A percentile compares a stretch with the other conserved stretches of the same genome.
Conservation (phyloP, 30 jellyfish, hydroid and myxozoan genomes). For the Morbakka virulenta region DNA sequence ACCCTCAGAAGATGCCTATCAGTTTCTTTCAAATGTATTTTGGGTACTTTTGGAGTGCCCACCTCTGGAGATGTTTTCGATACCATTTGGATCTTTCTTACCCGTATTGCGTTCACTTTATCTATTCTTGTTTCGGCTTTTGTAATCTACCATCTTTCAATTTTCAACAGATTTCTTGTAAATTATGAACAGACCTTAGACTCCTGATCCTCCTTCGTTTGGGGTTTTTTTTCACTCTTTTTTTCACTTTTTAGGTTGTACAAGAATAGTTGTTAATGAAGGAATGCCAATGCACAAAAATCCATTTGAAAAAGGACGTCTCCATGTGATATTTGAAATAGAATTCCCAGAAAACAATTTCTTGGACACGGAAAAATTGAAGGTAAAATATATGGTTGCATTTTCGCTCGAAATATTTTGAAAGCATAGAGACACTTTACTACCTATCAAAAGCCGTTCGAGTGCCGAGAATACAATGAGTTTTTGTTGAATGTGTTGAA, state of each 20-base stretch:
- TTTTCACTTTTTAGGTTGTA: slow-evolving; percentile 38
- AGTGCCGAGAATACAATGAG: neutral
- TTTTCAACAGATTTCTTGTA: too few species aligned
- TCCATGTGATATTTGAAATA: slow-evolving; percentile 70
- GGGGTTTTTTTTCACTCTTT: neutral
- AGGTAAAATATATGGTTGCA: slow-evolving; percentile 47
- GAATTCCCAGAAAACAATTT: slow-evolving; percentile 75
- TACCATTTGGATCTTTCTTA: too few species aligned
- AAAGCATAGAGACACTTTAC: neutral
- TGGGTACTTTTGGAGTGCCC: too few species aligned
- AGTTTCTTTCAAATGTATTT: too few species aligned
- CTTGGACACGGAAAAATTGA: slow-evolving; percentile 41
- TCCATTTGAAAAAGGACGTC: slow-evolving; percentile 87
- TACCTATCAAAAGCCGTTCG: neutral
- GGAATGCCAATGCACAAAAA: slow-evolving; percentile 96
- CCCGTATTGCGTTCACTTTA: too few species aligned
- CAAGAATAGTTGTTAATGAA: slow-evolving; percentile 67
- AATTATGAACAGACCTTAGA: too few species aligned
- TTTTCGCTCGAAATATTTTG: slow-evolving; percentile 1
- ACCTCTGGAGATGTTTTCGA: too few species aligned
- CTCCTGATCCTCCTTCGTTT: too few species aligned
- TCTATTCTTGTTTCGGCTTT: too few species aligned
- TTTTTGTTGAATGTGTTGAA: neutral
- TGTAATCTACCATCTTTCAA: too few species aligned
- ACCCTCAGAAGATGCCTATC: too few species aligned